A percentile compares a stretch with the other conserved stretches of the same genome.
Conservation (phyloP, 2,113 vertebrate species). For the Limanda limanda region DNA sequence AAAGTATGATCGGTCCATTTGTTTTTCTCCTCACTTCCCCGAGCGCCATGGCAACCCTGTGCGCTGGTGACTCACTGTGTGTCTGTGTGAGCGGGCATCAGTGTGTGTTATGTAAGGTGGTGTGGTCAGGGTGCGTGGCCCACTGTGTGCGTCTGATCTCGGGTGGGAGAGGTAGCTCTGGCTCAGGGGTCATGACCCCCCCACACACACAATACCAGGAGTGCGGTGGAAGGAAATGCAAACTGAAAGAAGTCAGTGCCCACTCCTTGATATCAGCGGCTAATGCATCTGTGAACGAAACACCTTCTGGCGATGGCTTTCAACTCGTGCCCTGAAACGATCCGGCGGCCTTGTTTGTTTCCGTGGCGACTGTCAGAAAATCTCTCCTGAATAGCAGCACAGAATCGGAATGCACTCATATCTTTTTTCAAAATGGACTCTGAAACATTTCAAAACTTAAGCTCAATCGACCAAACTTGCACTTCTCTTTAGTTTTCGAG, state of each 20-base stretch:
- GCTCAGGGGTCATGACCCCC: conserved; percentile 59
- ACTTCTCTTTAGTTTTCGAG: neutral
- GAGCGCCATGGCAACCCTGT: conserved; percentile 15
- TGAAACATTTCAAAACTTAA: conserved; percentile 3
- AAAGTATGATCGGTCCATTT: conserved; percentile 14
- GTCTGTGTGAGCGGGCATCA: conserved; percentile 53
- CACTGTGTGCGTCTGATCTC: conserved; percentile 53
- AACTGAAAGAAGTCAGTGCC: conserved; percentile 46
- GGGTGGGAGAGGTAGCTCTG: conserved; percentile 48
- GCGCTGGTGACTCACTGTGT: conserved; percentile 47
- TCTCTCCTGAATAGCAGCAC: neutral
- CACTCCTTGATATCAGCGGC: conserved; percentile 43
- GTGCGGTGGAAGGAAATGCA: conserved; percentile 41
- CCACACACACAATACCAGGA: conserved; percentile 2
- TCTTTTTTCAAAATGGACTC: neutral
- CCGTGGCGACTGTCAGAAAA: neutral
- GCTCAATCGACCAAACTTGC: neutral
- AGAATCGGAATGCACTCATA: neutral
- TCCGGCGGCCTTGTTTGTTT: conserved; percentile 3
- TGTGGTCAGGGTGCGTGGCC: conserved; percentile 30
- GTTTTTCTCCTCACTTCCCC: conserved; percentile 22
- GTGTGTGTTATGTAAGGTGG: conserved; percentile 52
- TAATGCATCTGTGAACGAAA: conserved; percentile 42
- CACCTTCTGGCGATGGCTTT: conserved; percentile 52
- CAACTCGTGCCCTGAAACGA: conserved; percentile 33